Percentiles rank a stretch among this genome's conserved stretches.
Conservation (phyloP, 1,140 invertebrate species). For the Aplysia californica region DNA sequence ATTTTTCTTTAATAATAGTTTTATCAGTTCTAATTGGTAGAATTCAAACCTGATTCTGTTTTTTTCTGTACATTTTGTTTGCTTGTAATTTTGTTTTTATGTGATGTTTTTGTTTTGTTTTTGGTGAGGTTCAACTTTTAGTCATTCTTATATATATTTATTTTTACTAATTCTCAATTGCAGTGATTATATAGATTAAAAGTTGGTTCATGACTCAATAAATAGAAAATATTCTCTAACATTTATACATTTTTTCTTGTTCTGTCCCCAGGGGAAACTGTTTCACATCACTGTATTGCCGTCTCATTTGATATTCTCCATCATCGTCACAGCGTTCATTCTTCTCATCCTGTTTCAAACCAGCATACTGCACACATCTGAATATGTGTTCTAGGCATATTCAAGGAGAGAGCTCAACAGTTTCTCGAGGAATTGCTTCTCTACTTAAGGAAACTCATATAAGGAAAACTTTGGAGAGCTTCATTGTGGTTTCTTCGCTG, state of each 20-base stretch:
- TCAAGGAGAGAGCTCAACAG: no score
- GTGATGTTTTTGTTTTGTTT: background rate
- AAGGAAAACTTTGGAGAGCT: no score
- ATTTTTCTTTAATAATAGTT: no score
- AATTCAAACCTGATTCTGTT: no score
- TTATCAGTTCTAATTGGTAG: no score
- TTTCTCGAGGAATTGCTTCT: no score
- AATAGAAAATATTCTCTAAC: no score
- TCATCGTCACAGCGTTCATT: slow-evolving; percentile 52
- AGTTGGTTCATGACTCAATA: no score
- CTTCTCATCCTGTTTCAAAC: slow-evolving; percentile 62
- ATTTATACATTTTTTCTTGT: slow-evolving; percentile 4
- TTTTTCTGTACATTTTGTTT: no score
- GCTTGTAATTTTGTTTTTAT: background rate
- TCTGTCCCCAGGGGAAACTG: slow-evolving; percentile 64
- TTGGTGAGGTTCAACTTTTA: background rate
- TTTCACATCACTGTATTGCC: slow-evolving; percentile 65
- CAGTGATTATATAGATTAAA: background rate
- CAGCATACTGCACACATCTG: slow-evolving; percentile 45
- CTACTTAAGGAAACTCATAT: no score
- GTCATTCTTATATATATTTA: background rate
- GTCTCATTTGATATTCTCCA: slow-evolving; percentile 54
- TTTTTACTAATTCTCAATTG: background rate
- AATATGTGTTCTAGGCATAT: slow-evolving; percentile 43
- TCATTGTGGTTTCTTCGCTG: no score